Percentiles rank a stretch among this genome's conserved stretches.
phyloP scores from a whole-genome alignment of 2,797 vertebrate genomes.

The Enteromius thamalakanensis region DNA sequence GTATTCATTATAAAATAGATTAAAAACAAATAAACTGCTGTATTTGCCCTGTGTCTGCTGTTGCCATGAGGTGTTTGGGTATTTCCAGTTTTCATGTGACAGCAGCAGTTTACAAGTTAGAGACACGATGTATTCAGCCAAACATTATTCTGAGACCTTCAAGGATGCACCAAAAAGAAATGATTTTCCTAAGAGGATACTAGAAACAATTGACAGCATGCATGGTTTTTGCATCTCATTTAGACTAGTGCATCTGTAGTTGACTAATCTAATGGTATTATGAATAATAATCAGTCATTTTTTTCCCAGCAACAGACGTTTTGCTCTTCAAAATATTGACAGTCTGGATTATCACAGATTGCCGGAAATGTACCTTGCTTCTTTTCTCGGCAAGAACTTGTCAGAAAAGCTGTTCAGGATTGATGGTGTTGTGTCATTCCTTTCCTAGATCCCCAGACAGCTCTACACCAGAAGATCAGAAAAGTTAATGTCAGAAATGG shows the following conservation, averaged over 20 bases:
- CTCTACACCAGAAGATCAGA: slow-evolving; percentile 81
- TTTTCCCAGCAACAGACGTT: slow-evolving; percentile 49
- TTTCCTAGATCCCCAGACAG: slow-evolving; percentile 81
- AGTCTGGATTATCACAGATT: slow-evolving; percentile 36
- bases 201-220: slow-evolving; percentile 19
- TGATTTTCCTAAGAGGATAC: slow-evolving; percentile 27
- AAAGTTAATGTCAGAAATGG: slow-evolving; percentile 77
- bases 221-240: slow-evolving; percentile 43
- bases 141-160: not conserved
- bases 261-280: slow-evolving; percentile 38
- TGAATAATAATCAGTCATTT: slow-evolving; percentile 34
- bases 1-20: not conserved
- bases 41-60: too few relatives aligned
- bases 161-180: not conserved
- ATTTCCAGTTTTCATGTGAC: too few relatives aligned
- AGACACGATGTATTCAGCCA: not conserved
- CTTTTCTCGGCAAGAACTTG: slow-evolving; percentile 21
- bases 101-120: too few relatives aligned
- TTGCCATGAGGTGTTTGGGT: too few relatives aligned
- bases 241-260: slow-evolving; percentile 43
- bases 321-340: slow-evolving; percentile 28
- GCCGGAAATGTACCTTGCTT: slow-evolving; percentile 27
- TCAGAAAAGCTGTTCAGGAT: slow-evolving; percentile 42
- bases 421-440: slow-evolving; percentile 29
- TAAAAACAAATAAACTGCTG: not conserved